Conservation (phyloP, 1,140 invertebrate species). For the Eumeta japonica region DNA sequence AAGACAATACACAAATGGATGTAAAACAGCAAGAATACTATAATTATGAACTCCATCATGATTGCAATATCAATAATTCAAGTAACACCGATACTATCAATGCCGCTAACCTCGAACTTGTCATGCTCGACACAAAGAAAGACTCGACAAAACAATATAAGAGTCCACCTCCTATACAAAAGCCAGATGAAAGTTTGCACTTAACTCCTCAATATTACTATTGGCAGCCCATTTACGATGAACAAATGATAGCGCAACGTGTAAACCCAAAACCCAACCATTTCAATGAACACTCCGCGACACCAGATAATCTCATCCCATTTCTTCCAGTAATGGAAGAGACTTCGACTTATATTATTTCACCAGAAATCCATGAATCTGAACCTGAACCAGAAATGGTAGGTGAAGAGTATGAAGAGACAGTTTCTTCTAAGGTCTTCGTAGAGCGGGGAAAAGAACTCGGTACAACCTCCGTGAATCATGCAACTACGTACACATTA, state of each 20-base stretch:
- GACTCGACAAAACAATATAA: not conserved
- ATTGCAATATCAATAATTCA: too few species aligned
- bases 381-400: slow-evolving; percentile 30
- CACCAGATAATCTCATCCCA: slow-evolving; percentile 20
- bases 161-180: not conserved
- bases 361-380: slow-evolving; percentile 19
- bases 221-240: not conserved
- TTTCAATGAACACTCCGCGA: slow-evolving; percentile 29
- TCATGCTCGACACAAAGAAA: too few species aligned
- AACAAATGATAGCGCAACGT: too few species aligned
- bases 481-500: slow-evolving; percentile 41
- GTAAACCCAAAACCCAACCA: slow-evolving; percentile 26
- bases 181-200: not conserved
- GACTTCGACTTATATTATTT: slow-evolving; percentile 14
- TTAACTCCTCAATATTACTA: not conserved
- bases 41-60: too few species aligned
- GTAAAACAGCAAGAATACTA: slow-evolving; percentile 1
- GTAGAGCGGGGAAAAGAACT: slow-evolving; percentile 34
- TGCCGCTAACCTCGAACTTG: too few species aligned
- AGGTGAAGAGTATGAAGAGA: slow-evolving; percentile 43
- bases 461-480: slow-evolving; percentile 34
- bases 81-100: not conserved
- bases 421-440: slow-evolving; percentile 32
- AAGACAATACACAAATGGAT: not conserved
- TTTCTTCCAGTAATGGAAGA: slow-evolving; percentile 29